phyloP scores from a whole-genome alignment of 2,113 vertebrate species.

The Podiceps cristatus region DNA sequence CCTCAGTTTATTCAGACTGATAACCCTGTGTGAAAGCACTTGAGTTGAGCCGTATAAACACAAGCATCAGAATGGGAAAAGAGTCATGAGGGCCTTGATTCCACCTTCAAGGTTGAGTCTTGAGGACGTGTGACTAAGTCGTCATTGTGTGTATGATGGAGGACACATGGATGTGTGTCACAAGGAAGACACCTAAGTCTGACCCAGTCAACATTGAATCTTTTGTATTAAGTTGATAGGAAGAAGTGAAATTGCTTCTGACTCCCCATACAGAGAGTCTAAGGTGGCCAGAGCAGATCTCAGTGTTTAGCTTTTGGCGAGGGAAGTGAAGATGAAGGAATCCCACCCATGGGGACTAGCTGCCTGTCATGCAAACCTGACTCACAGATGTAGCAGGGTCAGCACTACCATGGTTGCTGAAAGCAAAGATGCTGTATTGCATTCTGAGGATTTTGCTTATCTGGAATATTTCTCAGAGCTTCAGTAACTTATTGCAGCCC shows the following conservation, averaged over 20 bases:
- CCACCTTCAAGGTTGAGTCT: background rate
- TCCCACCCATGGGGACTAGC: background rate
- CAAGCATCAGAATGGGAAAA: background rate
- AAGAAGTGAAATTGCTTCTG: background rate
- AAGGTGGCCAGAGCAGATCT: background rate
- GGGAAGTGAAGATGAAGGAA: background rate
- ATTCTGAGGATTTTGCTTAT: slow-evolving; percentile 61
- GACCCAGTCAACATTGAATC: background rate
- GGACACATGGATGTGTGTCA: background rate
- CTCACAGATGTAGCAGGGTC: background rate
- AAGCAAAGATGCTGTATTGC: slow-evolving; percentile 30
- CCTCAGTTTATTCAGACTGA: background rate
- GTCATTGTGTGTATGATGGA: background rate
- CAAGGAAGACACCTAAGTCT: background rate
- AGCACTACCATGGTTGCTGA: slow-evolving; percentile 6
- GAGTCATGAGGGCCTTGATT: background rate
- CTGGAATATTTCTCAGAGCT: slow-evolving; percentile 51
- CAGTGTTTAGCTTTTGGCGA: background rate
- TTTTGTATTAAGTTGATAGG: background rate
- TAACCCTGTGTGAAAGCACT: background rate
- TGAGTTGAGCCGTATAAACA: background rate
- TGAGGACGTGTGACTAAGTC: background rate
- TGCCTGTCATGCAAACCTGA: background rate
- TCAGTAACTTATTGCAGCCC: slow-evolving; percentile 50
- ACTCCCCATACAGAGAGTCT: background rate